Evolutionary conservation across 2,797 vertebrate genomes (phyloP), one percentile per base, ranked within the genome.

Genomic region (Emys orbicularis): DNA sequence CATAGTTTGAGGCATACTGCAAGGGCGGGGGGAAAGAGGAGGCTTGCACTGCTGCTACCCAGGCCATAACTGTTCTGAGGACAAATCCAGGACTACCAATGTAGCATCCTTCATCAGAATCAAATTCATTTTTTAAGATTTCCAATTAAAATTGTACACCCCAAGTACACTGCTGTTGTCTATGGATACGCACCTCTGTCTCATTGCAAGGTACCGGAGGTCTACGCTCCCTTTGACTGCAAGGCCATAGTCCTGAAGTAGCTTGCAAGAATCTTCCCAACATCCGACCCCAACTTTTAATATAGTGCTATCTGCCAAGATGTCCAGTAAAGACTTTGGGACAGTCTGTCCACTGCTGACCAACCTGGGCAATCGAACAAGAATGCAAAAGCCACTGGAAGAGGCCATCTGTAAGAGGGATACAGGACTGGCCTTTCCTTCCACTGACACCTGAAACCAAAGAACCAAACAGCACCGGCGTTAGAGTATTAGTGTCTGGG

Each of bases 201-300:
- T 98, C 93, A 99, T 89, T 52, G 99, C 99, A 19, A 99, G 98
- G 97, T 99, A 99, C 2, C 99, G 99, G 90, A 99, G 98, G 97
- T 99, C 99, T 83, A 99, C 96, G 0, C 98, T 99, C 11, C 99
- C 99, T 31, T 98, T 97, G 74, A 99, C 98, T 4, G 98, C 49
- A 92, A 99, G 96, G 29, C 98, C 98, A 12, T 99, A 99, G 97
- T 99, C 99, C 6, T 98, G 98, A 12, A 98, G 97, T 88, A 99
- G 98, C 2, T 99, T 99, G 96, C 98, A 99, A 80, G 99, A 99
- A 31, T 99, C 99, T 97, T 99, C 99, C 59, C 98, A 99, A 97
- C 99, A 99, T 8, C 99, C 99, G 9, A 99, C 99, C 3, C 99
- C 99, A 3, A 99, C 99, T 97, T 99, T 99, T 83, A 99, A 95